Base-by-base conservation (phyloP, 2,888 invertebrate species). In the Mythimna vitellina region DNA sequence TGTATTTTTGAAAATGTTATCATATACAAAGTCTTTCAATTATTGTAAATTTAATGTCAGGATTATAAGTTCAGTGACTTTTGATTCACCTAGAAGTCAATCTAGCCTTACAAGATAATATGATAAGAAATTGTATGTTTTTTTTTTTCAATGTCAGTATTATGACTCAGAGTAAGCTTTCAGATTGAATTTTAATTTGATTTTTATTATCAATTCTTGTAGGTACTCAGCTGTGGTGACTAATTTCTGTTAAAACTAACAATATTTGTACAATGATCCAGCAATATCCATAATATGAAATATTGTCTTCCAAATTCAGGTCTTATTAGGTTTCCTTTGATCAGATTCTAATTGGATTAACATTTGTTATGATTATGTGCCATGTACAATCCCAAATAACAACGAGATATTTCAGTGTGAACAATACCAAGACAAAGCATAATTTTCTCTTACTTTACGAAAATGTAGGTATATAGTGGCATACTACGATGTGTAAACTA, bases 261-360 rank as follows among this genome's bases (percentile, higher is more conserved):
- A 65, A 42, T 65, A 29, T 77, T 65, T 77, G 61, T 57, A 0
- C 20, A 57, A 17, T 46, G 25, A 49, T 46, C 32, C 5, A 70
- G 22, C n/a, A 61, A 25, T 61, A 25, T 42, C n/a, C 4, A 38
- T 32, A 17, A 49, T 65, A 32, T 38, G 0, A 2, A 49, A 70
- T 54, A 22, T 54, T 64, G 32, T 49, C 42, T 56, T 66, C 51
- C 38, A 60, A 29, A 51, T 58, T 57, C 35, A 73, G 35, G 29
- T 72, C 67, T 67, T 74, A 71, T 79, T 70, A 65, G 73, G 76
- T 81, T 80, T 74, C 82, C 65, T 71, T 78, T 68, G 70, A 74
- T 73, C 61, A 68, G 56, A 78, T 87, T 85, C 75, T 80, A 83
- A 85, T 81, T 80, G 77, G 83, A 85, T 86, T 81, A 74, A 65